A percentile compares a stretch with the other conserved stretches of the same genome.
phyloP scores from a whole-genome alignment of 2,888 invertebrate genomes.

The Hylaea fasciaria region DNA sequence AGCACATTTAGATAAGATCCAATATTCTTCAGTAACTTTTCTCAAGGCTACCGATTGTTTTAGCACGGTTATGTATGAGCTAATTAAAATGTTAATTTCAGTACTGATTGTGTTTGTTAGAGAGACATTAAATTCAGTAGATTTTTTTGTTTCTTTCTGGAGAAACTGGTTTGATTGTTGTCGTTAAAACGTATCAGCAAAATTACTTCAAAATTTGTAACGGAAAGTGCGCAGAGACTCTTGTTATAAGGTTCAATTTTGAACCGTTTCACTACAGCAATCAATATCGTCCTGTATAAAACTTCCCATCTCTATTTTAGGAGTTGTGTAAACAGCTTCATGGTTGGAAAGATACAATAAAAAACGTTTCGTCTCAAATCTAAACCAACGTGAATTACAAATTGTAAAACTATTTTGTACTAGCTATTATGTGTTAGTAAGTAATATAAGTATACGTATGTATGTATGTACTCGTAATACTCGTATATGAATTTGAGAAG shows the following conservation, averaged over 20 bases:
- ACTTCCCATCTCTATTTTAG: conserved; percentile 20
- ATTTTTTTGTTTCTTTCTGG: too few relatives aligned
- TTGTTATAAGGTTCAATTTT: background rate
- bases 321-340: conserved; percentile 30
- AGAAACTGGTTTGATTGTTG: too few relatives aligned
- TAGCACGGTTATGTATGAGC: conserved; percentile 29
- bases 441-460: too few relatives aligned
- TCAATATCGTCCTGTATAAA: conserved; percentile 14
- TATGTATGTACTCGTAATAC: too few relatives aligned
- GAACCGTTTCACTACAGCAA: background rate
- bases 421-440: too few relatives aligned
- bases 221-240: too few relatives aligned
- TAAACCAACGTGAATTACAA: background rate
- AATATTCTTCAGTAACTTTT: background rate
- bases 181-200: too few relatives aligned
- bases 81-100: conserved; percentile 35
- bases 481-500: too few relatives aligned
- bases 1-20: background rate
- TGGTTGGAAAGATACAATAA: conserved; percentile 36
- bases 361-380: conserved; percentile 7
- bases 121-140: background rate
- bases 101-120: conserved; percentile 21
- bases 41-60: background rate
- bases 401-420: background rate
- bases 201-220: too few relatives aligned